Evolutionary conservation across 2,797 vertebrate species (phyloP).

Genomic region (Numenius phaeopus): DNA sequence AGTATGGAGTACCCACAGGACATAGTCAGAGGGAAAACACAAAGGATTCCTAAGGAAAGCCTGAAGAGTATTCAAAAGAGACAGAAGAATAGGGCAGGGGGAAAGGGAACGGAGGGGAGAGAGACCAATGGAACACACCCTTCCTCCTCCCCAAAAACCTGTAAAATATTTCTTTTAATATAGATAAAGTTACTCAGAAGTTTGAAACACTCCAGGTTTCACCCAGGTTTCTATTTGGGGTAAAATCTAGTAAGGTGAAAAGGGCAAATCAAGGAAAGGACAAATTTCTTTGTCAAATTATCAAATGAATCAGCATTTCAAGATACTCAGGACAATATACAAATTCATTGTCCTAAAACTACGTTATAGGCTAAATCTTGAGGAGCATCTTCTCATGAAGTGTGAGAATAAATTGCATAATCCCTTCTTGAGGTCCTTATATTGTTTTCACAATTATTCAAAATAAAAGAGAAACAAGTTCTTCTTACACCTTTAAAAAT

Average conservation of each 20-base stretch:
- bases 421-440: not conserved
- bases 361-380: not conserved
- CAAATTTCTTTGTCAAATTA: not conserved
- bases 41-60: not conserved
- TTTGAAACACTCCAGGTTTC: not conserved
- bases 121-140: fast-evolving
- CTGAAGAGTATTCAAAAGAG: not conserved
- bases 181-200: not conserved
- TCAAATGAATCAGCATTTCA: not conserved
- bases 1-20: not conserved
- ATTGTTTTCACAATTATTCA: not conserved
- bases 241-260: not conserved
- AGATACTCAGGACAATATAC: not conserved
- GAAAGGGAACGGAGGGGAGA: not conserved
- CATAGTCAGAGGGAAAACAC: not conserved
- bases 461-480: not conserved
- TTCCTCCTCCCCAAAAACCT: fast-evolving
- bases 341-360: not conserved
- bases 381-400: not conserved
- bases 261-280: not conserved
- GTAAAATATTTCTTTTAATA: not conserved
- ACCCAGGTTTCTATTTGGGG: not conserved
- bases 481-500: not conserved
- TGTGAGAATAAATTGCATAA: not conserved
- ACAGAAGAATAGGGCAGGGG: not conserved